phyloP scores from a whole-genome alignment of 2,113 vertebrate species.

The Phoenicopterus ruber region DNA sequence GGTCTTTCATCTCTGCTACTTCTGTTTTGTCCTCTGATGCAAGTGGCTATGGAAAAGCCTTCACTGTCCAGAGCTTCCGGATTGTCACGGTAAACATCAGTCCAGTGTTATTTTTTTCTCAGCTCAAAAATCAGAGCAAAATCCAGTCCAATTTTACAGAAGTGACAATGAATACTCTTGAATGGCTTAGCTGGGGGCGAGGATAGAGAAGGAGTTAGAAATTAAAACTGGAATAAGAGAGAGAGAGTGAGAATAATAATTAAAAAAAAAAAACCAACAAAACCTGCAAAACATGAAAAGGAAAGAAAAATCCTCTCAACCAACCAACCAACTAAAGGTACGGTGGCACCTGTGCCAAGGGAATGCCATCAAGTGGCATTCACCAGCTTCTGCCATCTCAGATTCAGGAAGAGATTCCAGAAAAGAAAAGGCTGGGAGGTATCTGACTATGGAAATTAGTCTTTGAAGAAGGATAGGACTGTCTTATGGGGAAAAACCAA shows the following conservation, averaged over 20 bases:
- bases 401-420: not conserved
- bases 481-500: not conserved
- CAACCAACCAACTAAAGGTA: not conserved
- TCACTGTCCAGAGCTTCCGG: not conserved
- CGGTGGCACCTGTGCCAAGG: not conserved
- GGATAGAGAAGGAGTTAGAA: not conserved
- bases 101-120: not conserved
- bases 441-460: not conserved
- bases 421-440: not conserved
- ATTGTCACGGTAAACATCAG: not conserved
- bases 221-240: not conserved
- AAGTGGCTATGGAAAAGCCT: not conserved
- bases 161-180: not conserved
- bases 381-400: not conserved
- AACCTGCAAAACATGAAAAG: not conserved
- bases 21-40: not conserved
- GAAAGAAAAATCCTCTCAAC: not conserved
- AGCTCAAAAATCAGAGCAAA: not conserved
- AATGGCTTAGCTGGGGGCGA: not conserved
- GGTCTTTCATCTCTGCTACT: not conserved
- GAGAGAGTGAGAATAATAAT: too few relatives aligned
- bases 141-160: not conserved
- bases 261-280: not conserved
- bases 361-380: not conserved
- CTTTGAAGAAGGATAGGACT: not conserved